These are phyloP conservation scores for Monomorium pharaonis DNA, from an alignment of 1,140 invertebrate genomes.

Conservation along the genomic window DNA sequence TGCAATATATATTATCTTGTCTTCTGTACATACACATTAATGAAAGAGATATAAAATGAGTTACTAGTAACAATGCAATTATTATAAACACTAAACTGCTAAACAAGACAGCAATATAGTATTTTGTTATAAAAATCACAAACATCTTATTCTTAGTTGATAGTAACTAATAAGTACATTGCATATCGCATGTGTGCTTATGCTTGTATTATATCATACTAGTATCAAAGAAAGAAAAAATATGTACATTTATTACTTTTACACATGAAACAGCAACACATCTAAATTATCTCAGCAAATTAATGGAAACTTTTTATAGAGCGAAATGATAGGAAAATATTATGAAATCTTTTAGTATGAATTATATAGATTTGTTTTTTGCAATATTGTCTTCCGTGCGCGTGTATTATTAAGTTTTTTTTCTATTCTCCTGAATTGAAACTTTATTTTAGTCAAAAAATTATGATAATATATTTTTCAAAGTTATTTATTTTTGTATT, in stretches of 20 bases:
- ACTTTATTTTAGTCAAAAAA: background rate
- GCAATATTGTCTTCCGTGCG: background rate
- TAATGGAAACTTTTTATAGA: background rate
- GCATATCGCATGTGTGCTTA: slow-evolving; percentile 78
- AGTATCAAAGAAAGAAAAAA: slow-evolving; percentile 34
- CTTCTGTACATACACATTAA: slow-evolving; percentile 3
- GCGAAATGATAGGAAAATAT: background rate
- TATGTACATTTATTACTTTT: slow-evolving; percentile 31
- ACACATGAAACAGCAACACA: slow-evolving; percentile 43
- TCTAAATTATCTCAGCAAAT: slow-evolving; percentile 2
- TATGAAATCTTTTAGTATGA: background rate
- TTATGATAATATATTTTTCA: slow-evolving; percentile 24
- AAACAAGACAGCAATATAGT: slow-evolving; percentile 66
- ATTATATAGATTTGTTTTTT: background rate
- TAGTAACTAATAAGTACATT: slow-evolving; percentile 63
- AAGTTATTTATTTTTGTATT: slow-evolving; percentile 75
- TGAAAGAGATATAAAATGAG: background rate
- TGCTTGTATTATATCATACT: slow-evolving; percentile 64
- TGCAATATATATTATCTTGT: background rate
- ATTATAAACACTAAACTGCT: background rate
- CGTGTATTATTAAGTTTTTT: background rate
- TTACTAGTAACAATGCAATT: background rate
- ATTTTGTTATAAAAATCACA: slow-evolving; percentile 26
- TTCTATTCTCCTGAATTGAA: background rate
- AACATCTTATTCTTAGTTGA: slow-evolving; percentile 42